A percentile compares a stretch with the other conserved stretches of the same genome.
These are phyloP conservation scores for Ibidorhyncha struthersii DNA, from an alignment of 2,113 vertebrate species.

Conservation along the genomic window DNA sequence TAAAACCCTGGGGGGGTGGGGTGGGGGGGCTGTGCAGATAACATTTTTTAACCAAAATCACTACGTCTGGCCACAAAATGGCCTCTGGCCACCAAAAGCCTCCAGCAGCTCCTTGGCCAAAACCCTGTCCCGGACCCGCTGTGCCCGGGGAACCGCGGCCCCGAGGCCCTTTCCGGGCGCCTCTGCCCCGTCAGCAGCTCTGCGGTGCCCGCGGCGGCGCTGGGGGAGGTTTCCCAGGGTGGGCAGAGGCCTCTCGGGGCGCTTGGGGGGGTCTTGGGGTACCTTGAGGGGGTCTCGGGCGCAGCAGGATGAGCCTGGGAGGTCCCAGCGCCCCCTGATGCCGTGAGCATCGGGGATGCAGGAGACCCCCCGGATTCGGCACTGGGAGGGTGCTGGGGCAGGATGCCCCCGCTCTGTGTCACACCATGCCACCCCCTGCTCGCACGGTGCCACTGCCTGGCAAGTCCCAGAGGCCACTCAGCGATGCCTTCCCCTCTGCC, in stretches of 20 bases:
- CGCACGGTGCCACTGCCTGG: fast-evolving
- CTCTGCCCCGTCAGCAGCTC: no score
- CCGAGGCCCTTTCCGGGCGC: no score
- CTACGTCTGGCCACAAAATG: no score
- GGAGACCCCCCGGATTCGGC: fast-evolving
- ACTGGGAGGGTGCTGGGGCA: neutral
- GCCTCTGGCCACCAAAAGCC: no score
- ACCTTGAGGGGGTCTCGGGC: neutral
- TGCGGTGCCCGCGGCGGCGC: no score
- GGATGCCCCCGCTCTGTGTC: neutral
- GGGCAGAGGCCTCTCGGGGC: neutral
- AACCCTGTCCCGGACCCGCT: no score
- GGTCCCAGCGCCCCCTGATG: neutral
- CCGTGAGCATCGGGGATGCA: fast-evolving
- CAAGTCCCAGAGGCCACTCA: neutral
- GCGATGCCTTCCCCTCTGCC: neutral
- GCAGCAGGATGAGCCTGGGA: neutral
- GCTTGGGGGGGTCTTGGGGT: fast-evolving
- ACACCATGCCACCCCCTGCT: neutral
- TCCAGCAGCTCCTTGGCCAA: no score
- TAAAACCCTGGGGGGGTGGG: no score
- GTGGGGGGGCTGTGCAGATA: no score
- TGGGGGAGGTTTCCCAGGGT: neutral
- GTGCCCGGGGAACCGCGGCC: no score
- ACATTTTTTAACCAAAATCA: no score